Conservation (phyloP, 2,888 invertebrate species). For the Sycophila texana region DNA sequence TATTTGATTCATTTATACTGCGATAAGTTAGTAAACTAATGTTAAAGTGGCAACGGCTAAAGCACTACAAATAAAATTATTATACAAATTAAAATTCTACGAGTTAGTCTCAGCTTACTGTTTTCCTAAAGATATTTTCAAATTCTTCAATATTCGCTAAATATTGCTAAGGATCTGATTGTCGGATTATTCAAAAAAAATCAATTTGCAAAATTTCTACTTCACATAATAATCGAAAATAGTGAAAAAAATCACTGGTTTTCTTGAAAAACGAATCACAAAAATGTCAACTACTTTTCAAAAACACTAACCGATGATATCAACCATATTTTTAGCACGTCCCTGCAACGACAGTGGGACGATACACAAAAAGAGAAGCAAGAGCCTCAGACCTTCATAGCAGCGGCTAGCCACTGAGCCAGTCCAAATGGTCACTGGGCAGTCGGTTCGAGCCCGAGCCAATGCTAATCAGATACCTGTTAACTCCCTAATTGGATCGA, state of each 20-base stretch:
- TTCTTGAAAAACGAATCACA: background rate
- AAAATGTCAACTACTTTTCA: background rate
- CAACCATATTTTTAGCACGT: constrained; percentile 58
- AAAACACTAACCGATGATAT: constrained; percentile 63
- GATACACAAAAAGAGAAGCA: background rate
- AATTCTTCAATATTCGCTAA: too few relatives aligned
- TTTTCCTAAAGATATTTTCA: too few relatives aligned
- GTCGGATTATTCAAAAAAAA: too few relatives aligned
- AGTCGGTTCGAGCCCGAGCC: constrained; percentile 49
- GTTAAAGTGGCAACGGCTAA: too few relatives aligned
- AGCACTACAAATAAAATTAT: too few relatives aligned
- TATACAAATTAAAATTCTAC: too few relatives aligned
- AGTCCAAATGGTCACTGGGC: constrained; percentile 54
- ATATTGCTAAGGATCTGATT: too few relatives aligned
- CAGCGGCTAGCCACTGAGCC: background rate
- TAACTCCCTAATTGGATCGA: constrained; percentile 72
- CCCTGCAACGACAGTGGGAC: background rate
- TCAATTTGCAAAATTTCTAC: background rate
- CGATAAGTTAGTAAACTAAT: too few relatives aligned
- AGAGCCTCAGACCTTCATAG: constrained; percentile 9
- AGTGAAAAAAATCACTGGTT: background rate
- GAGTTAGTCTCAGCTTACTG: too few relatives aligned
- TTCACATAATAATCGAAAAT: too few relatives aligned
- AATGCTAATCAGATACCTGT: constrained; percentile 70
- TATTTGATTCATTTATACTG: too few relatives aligned